Evolutionary conservation across 2,113 vertebrate species (phyloP), one percentile per base, ranked within the genome.

Genomic region (Sceloporus tristichus): DNA sequence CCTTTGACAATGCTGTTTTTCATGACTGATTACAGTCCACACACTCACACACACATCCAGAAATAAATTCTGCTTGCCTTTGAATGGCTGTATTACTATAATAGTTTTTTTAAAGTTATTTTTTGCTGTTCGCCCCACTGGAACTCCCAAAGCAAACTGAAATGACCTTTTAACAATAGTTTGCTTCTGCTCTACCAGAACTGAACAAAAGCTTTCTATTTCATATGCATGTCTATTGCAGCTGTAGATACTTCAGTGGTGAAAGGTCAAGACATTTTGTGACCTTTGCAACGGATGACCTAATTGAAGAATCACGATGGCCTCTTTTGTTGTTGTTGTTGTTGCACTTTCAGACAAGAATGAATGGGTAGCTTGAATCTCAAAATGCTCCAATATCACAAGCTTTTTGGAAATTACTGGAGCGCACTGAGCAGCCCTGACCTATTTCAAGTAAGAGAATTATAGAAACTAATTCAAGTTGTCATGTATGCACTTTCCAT

Each of bases 151-250:
- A 93, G 87, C 87, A 93, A 93, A 85, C 40, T 80, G 88, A 82
- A 91, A 90, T 92, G 89, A 94, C 90, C 91, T 94, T 91, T 90
- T 81, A 91, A 90, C 85, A 95, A 88, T 62, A 81, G 91, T 86
- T 92, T 93, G 82, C 88, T 95, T 94, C 93, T 95, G 92, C 92
- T 92, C 90, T 87, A 68, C 79, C 87, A 77, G 66, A 48, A 86
- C 59, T 54, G 87, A 93, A 95, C 92, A 93, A 95, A 94, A 88
- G 87, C 88, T 91, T 94, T 93, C 90, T 95, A 92, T 95, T 71
- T 90, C 87, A 89, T 70, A 75, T 85, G 82, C 78, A 90, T 88
- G 84, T 68, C 82, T 92, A 91, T 71, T 79, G 88, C 86, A 42
- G 86, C 80, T 7, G 75, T 78, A 89, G 90, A 80, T 92, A 88